Evolutionary conservation across 2,113 vertebrate species (phyloP).

Genomic region (Eudyptes chrysolophus): DNA sequence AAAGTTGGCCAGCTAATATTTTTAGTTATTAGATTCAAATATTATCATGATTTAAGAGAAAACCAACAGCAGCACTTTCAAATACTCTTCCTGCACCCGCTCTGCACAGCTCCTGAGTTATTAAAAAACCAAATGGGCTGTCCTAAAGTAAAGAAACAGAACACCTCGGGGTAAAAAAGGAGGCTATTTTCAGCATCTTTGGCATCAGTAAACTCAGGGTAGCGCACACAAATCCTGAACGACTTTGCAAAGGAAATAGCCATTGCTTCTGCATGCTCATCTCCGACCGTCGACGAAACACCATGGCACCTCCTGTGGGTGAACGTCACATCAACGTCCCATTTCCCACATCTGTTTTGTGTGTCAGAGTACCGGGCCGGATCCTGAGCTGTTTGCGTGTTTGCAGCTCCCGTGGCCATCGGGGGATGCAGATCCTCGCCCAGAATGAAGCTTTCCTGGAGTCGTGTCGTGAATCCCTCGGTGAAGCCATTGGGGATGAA

Average conservation of each 20-base stretch:
- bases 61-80: not conserved
- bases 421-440: fast-evolving
- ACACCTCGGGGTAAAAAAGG: not conserved
- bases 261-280: fast-evolving
- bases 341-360: not conserved
- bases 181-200: not conserved
- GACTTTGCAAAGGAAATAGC: not conserved
- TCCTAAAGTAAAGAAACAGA: not conserved
- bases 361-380: not conserved
- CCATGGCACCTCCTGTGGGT: fast-evolving
- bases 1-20: not conserved
- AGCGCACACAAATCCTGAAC: not conserved
- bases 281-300: fast-evolving
- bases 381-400: not conserved
- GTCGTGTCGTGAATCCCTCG: fast-evolving
- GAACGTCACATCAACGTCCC: fast-evolving
- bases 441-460: not conserved
- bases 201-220: not conserved
- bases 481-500: not conserved
- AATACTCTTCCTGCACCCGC: not conserved
- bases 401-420: not conserved
- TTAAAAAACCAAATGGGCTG: not conserved
- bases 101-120: not conserved
- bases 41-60: not conserved
- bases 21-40: not conserved